Evolutionary conservation across 92 coral and sea anemone species (phyloP).

Genomic region (Porites rus): DNA sequence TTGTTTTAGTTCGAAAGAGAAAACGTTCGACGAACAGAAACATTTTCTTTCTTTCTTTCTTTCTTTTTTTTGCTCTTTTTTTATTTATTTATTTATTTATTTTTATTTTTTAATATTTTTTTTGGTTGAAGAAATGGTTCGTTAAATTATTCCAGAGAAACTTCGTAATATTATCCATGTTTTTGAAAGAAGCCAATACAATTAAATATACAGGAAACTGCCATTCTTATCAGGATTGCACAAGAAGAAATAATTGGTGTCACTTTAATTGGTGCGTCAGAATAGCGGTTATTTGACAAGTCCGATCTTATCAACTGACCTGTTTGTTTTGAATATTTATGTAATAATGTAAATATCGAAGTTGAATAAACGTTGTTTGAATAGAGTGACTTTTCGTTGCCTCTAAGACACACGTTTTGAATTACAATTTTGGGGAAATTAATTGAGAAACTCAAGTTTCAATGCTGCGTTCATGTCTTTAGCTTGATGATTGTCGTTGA

Average conservation of each 20-base stretch:
- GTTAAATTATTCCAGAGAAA: neutral
- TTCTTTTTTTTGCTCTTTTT: too few species aligned
- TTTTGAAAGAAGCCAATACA: neutral
- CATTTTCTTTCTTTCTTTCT: too few species aligned
- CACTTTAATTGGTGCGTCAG: neutral
- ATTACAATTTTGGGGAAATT: neutral
- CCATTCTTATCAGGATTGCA: neutral
- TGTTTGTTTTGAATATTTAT: conserved; percentile 12
- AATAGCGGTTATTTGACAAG: neutral
- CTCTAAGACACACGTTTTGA: neutral
- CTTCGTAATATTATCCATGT: neutral
- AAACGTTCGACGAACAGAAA: neutral
- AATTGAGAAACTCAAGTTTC: neutral
- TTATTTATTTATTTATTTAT: too few species aligned
- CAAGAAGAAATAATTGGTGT: neutral
- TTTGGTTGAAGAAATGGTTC: neutral
- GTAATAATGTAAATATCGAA: neutral
- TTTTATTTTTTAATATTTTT: too few species aligned
- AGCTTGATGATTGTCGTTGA: too few species aligned
- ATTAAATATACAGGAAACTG: neutral
- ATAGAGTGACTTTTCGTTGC: conserved; percentile 14
- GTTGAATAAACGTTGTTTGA: neutral
- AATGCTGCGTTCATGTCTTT: neutral
- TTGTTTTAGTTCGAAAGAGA: neutral
- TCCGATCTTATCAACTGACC: neutral